Evolutionary conservation across 2,888 invertebrate genomes (phyloP).

Genomic region (Acanthosoma haemorrhoidale): DNA sequence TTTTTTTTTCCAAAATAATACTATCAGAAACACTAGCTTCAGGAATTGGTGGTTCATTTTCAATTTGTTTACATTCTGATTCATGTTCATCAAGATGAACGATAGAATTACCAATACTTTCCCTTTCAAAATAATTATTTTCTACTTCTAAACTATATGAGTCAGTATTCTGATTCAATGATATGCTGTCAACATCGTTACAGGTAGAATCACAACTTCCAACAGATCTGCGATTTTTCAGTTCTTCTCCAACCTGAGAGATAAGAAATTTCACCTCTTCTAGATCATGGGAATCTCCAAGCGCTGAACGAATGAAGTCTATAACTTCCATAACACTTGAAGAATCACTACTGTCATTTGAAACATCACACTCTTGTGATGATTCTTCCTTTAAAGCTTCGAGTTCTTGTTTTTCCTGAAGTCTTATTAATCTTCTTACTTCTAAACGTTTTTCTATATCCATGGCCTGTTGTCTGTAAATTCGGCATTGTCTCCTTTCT

Average conservation of each 20-base stretch:
- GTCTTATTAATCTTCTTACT: conserved; percentile 30
- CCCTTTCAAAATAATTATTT: neutral
- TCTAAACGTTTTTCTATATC: conserved; percentile 37
- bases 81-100: neutral
- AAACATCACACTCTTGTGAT: neutral
- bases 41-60: neutral
- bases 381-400: neutral
- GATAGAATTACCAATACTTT: neutral
- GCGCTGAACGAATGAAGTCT: conserved; percentile 28
- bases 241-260: neutral
- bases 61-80: neutral
- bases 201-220: conserved; percentile 15
- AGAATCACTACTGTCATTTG: neutral
- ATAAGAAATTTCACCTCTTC: conserved; percentile 31
- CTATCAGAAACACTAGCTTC: neutral
- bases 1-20: too few relatives aligned
- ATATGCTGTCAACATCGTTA: neutral
- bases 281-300: conserved; percentile 25
- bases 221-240: neutral
- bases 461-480: conserved; percentile 37
- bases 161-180: conserved; percentile 2
- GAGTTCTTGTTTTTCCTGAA: neutral
- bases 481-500: conserved; percentile 36
- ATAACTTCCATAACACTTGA: conserved; percentile 23
- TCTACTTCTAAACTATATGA: neutral